phyloP scores from a whole-genome alignment of 2,797 vertebrate genomes.

The Champsocephalus esox region DNA sequence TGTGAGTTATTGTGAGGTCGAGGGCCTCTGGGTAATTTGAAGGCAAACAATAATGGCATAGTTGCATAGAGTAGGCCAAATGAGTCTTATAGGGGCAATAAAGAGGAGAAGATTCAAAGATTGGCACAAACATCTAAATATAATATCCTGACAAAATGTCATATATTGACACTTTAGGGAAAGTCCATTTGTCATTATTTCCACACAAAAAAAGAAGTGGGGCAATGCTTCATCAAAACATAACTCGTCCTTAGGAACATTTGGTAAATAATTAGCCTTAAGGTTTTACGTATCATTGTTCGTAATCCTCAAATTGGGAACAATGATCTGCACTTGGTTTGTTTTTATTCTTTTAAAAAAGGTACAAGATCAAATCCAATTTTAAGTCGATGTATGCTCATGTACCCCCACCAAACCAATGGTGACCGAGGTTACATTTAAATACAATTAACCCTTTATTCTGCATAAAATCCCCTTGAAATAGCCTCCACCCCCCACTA shows the following conservation, averaged over 20 bases:
- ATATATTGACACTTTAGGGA: not conserved
- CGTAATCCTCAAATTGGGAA: not conserved
- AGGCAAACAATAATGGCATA: not conserved
- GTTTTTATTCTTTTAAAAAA: not conserved
- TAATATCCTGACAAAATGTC: not conserved
- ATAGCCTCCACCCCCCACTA: constrained; percentile 31
- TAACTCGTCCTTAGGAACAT: not conserved
- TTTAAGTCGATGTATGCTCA: not conserved
- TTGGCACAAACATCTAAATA: not conserved
- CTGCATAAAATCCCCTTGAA: constrained; percentile 50
- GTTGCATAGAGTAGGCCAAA: not conserved
- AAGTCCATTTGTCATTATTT: not conserved
- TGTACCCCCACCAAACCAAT: constrained; percentile 6
- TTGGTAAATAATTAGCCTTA: constrained; percentile 2
- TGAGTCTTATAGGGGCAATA: not conserved
- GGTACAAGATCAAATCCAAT: not conserved
- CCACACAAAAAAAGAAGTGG: not conserved
- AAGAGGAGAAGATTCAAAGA: not conserved
- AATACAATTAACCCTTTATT: constrained; percentile 63
- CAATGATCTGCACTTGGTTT: not conserved
- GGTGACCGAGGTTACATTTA: constrained; percentile 31
- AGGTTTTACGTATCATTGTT: not conserved
- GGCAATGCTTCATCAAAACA: not conserved
- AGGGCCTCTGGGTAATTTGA: not conserved
- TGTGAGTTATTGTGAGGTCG: not conserved